These are phyloP conservation scores for Aulostomus chinensis DNA, from an alignment of 2,797 vertebrate genomes.

Conservation along the genomic window DNA sequence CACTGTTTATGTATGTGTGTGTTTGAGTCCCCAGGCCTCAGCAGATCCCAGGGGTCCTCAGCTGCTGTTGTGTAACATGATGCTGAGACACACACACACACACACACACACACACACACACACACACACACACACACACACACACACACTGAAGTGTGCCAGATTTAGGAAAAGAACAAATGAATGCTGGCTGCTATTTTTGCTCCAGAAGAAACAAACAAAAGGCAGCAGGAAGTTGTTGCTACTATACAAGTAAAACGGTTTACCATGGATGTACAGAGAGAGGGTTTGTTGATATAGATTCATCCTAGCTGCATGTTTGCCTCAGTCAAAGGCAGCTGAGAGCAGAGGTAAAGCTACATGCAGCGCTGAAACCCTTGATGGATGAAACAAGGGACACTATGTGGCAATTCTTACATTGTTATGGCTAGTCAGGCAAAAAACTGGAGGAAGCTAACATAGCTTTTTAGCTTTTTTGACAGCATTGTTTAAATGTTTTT, in stretches of 20 bases:
- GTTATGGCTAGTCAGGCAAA: too few species aligned
- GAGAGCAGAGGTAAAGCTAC: too few species aligned
- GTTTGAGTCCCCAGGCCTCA: conserved; percentile 2
- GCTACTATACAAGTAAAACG: conserved; percentile 19
- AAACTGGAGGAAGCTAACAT: too few species aligned
- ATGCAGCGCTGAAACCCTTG: too few species aligned
- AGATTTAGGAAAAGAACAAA: conserved; percentile 45
- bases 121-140: conserved; percentile 3
- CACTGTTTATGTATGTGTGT: conserved; percentile 4
- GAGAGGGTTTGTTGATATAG: too few species aligned
- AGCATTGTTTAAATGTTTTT: too few species aligned
- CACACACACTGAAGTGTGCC: conserved; percentile 13
- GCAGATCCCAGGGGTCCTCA: conserved; percentile 38
- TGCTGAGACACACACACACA: conserved; percentile 7
- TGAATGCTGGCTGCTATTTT: conserved; percentile 46
- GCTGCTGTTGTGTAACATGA: conserved; percentile 40
- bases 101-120: conserved; percentile 5
- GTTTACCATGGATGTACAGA: too few species aligned
- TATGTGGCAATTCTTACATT: too few species aligned
- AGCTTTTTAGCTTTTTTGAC: too few species aligned
- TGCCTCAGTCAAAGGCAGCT: background rate
- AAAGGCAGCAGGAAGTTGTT: conserved; percentile 45
- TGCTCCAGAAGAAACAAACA: conserved; percentile 52
- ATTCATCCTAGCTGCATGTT: background rate
- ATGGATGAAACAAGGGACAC: too few species aligned